Evolutionary conservation across 35 echinoderm and acorn worm species (phyloP).

Genomic region (Heliocidaris erythrogramma): DNA sequence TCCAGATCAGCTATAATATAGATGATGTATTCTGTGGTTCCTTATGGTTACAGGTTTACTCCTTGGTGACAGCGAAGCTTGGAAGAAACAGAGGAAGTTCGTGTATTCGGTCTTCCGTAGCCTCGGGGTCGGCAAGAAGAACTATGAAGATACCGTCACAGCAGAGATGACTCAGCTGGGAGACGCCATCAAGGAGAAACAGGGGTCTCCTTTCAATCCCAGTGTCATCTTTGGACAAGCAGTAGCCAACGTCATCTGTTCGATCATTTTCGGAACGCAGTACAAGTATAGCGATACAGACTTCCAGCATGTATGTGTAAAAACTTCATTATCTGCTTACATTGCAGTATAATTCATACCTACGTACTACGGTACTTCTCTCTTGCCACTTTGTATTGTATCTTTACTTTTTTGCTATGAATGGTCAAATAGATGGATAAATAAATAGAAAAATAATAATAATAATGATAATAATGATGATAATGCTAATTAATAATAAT

Average conservation of each 20-base stretch:
- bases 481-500: too few species aligned
- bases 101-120: conserved; percentile 50
- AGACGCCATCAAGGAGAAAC: conserved; percentile 17
- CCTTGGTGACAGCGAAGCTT: conserved; percentile 46
- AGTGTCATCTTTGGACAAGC: not conserved
- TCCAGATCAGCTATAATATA: too few species aligned
- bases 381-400: not conserved
- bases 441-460: not conserved
- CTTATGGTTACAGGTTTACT: too few species aligned
- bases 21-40: too few species aligned
- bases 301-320: conserved; percentile 21
- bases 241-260: conserved; percentile 57
- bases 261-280: conserved; percentile 41
- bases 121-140: conserved; percentile 61
- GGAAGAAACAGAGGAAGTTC: conserved; percentile 64
- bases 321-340: not conserved
- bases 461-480: too few species aligned
- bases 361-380: too few species aligned
- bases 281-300: conserved; percentile 49
- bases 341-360: not conserved
- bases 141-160: conserved; percentile 52
- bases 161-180: conserved; percentile 47
- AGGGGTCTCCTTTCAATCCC: conserved; percentile 37
- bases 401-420: too few species aligned
- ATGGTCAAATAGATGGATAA: too few species aligned